Base-by-base conservation (phyloP, 2,888 invertebrate genomes). In the Papilio elwesi region DNA sequence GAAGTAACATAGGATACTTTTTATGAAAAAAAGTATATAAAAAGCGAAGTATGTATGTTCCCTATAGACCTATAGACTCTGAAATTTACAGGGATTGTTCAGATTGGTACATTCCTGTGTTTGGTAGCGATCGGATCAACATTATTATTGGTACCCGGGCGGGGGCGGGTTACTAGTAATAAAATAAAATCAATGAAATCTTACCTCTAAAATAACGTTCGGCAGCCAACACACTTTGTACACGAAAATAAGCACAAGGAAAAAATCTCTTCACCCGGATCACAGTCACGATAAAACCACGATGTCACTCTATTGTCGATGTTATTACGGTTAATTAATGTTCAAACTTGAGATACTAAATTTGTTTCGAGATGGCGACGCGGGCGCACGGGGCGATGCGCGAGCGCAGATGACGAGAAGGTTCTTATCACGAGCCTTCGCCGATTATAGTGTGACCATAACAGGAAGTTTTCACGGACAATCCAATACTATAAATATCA, bases 381-480 rank as follows among this genome's bases (percentile, higher is more conserved):
- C 89, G 90, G 81, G 89, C 85, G 90, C 87, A 82, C 88, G 82
- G 82, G 81, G 81, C 84, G 85, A 76, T 82, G 91, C 90, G 89
- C 90, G 75, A 68, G 87, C 88, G 90, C 87, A 80, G 89, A 88
- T 88, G 83, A 83, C 83, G 79, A 78, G 80, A 81, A 83, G 71
- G 74, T 74, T 89, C 85, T 90, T 92, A 92, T 91, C 92, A 89
- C 84, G 85, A 88, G 85, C 74, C 76, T 77, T 68, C 73, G 77
- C 77, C 75, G 75, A 73, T 51, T 55, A 62, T 71, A 77, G 59
- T 72, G 81, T 79, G 76, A 69, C 79, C 78, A 80, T 70, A 64
- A 57, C 48, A 11, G 12, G 26, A 8, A 43, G 36, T 70, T 76
- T 53, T 74, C 73, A 77, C 49, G 64, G 64, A 64, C 12, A 13